Base-by-base conservation (phyloP, 2,888 invertebrate species). In the Phaedon cochleariae region DNA sequence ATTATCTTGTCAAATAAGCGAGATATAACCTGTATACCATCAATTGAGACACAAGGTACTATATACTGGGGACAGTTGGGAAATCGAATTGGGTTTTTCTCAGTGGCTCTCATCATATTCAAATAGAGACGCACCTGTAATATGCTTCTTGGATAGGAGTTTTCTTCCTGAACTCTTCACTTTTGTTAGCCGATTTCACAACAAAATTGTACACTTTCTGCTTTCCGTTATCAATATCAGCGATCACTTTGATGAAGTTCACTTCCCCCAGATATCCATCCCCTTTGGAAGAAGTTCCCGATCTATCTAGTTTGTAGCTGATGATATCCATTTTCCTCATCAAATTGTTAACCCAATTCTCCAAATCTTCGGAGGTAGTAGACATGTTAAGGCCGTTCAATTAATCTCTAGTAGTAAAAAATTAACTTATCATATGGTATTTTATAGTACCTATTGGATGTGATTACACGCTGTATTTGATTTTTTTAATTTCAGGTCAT, bases 231-330 rank as follows among this genome's bases (percentile, higher is more conserved):
- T 64, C 45, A 12, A 18, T 53, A n/a, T 63, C 62, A 1, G 62
- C 67, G 0, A 48, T 12, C 0, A 76, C 72, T 45, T 69, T 74
- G 9, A 76, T 48, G 57, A 77, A 78, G 15, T 66, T 68, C 12
- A 77, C 69, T 62, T 77, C 76, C 6, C 76, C 74, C 10, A 76
- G 49, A 57, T 77, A 78, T 12, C 76, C 76, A 20, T 76, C 75
- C 10, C 77, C 77, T 67, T 74, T 74, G 1, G 65, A 68, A 0
- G 74, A 64, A 45, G 69, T 71, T 1, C 75, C 76, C 2, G 71
- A 62, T 12, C 73, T 52, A 15, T 73, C 64, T 1, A 73, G 5
- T 20, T 67, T 62, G 22, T 74, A 74, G 22, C 68, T 65, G 22
- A 37, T 41, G 6, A 69, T 64, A n/a, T 62, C 64, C 15, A 54